A percentile compares a stretch with the other conserved stretches of the same genome.
Evolutionary conservation across 2,797 vertebrate genomes (phyloP).

Genomic region (Nothura maculosa): DNA sequence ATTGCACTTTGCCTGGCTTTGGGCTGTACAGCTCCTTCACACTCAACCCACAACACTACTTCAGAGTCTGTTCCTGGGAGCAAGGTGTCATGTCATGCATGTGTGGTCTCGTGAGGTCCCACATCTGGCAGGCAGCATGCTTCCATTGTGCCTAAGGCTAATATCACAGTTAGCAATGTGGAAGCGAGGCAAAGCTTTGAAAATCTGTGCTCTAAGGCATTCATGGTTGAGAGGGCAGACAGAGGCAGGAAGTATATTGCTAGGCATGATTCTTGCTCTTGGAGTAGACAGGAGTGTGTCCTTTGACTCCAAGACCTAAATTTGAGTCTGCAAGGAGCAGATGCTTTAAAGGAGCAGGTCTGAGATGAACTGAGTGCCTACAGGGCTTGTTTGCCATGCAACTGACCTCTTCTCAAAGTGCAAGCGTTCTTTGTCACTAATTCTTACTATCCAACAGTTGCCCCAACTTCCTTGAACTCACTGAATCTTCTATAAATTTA

Average conservation of each 20-base stretch:
- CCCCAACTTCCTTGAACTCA: background rate
- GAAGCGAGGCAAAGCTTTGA: background rate
- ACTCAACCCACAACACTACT: background rate
- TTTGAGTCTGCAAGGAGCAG: background rate
- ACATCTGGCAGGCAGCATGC: background rate
- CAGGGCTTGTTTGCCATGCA: background rate
- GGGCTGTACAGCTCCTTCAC: background rate
- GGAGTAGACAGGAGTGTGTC: background rate
- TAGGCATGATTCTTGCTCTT: background rate
- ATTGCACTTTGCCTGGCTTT: background rate
- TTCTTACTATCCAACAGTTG: background rate
- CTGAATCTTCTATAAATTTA: background rate
- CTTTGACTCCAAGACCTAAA: background rate
- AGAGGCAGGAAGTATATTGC: background rate
- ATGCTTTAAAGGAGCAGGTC: background rate
- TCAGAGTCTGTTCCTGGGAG: background rate
- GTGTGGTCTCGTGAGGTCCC: background rate
- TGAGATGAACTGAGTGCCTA: background rate
- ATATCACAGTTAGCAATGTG: background rate
- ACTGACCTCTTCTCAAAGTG: background rate
- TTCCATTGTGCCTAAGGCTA: background rate
- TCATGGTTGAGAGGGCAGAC: background rate
- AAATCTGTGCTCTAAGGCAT: background rate
- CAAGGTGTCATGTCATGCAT: background rate
- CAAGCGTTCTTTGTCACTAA: background rate